Evolutionary conservation across 2,797 vertebrate genomes (phyloP), one percentile per base, ranked within the genome.

Genomic region (Hypotaenidia philippensis): DNA sequence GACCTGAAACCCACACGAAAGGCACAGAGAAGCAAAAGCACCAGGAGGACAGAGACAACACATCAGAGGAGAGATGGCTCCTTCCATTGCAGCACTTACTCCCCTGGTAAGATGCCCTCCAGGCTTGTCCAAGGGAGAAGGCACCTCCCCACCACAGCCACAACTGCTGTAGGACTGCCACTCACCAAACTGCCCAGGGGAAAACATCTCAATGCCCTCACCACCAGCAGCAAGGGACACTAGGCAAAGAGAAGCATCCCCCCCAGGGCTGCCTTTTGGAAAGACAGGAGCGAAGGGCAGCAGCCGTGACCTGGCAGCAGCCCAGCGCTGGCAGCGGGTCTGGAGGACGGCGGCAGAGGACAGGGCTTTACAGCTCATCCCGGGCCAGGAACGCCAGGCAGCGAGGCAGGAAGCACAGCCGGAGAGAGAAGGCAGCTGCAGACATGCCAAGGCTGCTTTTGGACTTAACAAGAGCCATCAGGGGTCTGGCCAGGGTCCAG

Each of bases 351-450:
- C 3, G 1, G 59, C 10, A 4, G 40, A 83, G 61, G 53, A 78
- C 6, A 3, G 65, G 45, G 60, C 71, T 89, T 57, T 77, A 56
- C 60, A 81, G 76, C 69, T 83, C 79, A 76, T 82, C 56, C 40
- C 1, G 4, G 44, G 57, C 94, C 76, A 91, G 50, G 70, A 38
- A 89, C 16, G 20, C 71, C 90, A 85, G 72, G 87, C 15, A 3
- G 85, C 32, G 56, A 72, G 47, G 74, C 74, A 75, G 55, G 64
- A 69, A 92, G 74, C 70, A 60, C 92, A 91, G 93, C 66, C 20
- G 1, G 88, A 23, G 64, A 81, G 34, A 44, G 47, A 83, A 87
- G 63, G 75, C 69, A 88, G 95, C 94, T 94, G 86, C 94, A 90
- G 60, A 83, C 77, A 76, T 89, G 70, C 85, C 85, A 91, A 61